Base-by-base conservation (phyloP, 2,113 vertebrate genomes). In the Seriola quinqueradiata region DNA sequence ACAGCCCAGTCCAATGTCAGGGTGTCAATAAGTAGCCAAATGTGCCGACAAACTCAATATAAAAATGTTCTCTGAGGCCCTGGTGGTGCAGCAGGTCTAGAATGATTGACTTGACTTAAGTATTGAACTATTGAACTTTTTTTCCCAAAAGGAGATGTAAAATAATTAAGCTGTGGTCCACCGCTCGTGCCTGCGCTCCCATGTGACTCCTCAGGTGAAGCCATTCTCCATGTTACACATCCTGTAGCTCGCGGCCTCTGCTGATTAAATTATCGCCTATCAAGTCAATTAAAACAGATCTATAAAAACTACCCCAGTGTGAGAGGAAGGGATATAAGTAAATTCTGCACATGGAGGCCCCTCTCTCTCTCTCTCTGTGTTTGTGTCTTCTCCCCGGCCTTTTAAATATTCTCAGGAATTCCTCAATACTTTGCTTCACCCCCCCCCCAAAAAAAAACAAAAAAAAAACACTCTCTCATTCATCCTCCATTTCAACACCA, bases 121-220 rank as follows among this genome's bases (percentile, higher is more conserved):
- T 79, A 89, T 61, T 77, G 81, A 89, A 84, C 86, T 61, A 79
- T 66, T 52, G 61, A 86, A 92, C 68, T 64, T 87, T 79, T 79
- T 79, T 68, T 69, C 70, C 72, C 64, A 66, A 75, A 87, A 81
- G 74, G 55, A 70, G 25, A 28, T 58, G 42, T 40, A 70, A 88
- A 85, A 87, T 84, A 89, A 92, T 94, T 84, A 88, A 88, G 60
- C 57, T 73, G 32, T 59, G 67, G 28, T 48, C 69, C 59, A 52
- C 52, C 28, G 46, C 79, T 89, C 40, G 54, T 78, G 40, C 6
- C 21, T 25, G 55, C 1, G 1, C 70, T 91, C 90, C 74, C 85
- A 60, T 46, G 57, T 75, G 77, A 46, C 40, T 88, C 58, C 42
- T 68, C 40, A 80, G 80, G 68, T 80, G 60, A 80, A 77, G 25